Conservation (phyloP, 2,888 invertebrate species). For the Scaptomyza reducta region DNA sequence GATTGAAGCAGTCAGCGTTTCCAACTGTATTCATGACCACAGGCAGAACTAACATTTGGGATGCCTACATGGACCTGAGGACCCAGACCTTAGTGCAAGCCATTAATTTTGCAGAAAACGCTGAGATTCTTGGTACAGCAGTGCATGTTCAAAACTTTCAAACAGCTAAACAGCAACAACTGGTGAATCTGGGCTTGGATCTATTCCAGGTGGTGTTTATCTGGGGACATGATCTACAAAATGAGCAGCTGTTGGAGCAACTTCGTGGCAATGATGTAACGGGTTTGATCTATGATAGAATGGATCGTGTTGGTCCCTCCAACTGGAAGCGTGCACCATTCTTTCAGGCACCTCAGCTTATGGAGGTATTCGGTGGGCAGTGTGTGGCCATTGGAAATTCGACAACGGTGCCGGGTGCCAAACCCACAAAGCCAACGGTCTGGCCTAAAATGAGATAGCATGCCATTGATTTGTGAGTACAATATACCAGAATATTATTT, state of each 20-base stretch:
- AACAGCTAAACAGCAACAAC: conserved; percentile 85
- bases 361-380: conserved; percentile 70
- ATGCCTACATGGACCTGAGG: conserved; percentile 92
- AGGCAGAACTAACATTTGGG: conserved; percentile 80
- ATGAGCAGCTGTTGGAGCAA: conserved; percentile 90
- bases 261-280: conserved; percentile 94
- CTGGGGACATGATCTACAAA: conserved; percentile 97
- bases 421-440: conserved; percentile 73
- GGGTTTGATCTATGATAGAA: conserved; percentile 97
- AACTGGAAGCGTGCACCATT: conserved; percentile 73
- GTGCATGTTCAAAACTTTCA: conserved; percentile 95
- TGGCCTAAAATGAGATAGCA: conserved; percentile 68
- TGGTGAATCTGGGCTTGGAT: conserved; percentile 88
- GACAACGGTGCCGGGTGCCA: conserved; percentile 59
- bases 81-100: conserved; percentile 92
- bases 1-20: conserved; percentile 97
- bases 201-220: conserved; percentile 94
- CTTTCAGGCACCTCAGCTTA: conserved; percentile 66
- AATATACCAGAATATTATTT: neutral
- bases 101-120: conserved; percentile 91
- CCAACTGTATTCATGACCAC: conserved; percentile 93
- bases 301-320: conserved; percentile 85
- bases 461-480: neutral
- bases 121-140: conserved; percentile 93
- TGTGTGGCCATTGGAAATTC: conserved; percentile 73